Percentiles rank a stretch among this genome's conserved stretches.
These are phyloP conservation scores for Caenorhabditis sinica DNA, from an alignment of 2,888 invertebrate genomes.

Conservation along the genomic window DNA sequence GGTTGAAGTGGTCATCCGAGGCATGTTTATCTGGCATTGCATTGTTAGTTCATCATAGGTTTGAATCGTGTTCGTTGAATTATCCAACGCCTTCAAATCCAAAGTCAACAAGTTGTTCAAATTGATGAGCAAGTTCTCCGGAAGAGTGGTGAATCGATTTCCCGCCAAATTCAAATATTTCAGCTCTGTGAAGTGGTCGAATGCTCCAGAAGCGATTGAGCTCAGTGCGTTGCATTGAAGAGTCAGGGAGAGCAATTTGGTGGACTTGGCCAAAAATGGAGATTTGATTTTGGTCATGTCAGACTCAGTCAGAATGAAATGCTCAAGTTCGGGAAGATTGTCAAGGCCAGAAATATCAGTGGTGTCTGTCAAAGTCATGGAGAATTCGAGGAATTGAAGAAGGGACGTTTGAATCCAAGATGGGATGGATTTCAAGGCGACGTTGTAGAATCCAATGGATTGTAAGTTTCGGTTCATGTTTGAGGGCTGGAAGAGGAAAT, in stretches of 20 bases:
- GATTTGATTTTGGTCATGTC: conserved; percentile 31
- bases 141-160: conserved; percentile 45
- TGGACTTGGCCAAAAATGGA: conserved; percentile 35
- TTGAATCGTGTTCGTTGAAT: neutral
- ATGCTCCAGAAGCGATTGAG: conserved; percentile 47
- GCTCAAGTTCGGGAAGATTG: conserved; percentile 43
- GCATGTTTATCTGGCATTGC: conserved; percentile 18
- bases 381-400: conserved; percentile 58
- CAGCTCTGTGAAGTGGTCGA: conserved; percentile 48
- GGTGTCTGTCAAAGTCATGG: conserved; percentile 20
- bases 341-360: conserved; percentile 23
- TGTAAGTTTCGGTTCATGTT: conserved; percentile 33
- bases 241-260: conserved; percentile 46
- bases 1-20: neutral
- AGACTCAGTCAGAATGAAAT: conserved; percentile 53
- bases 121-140: conserved; percentile 30
- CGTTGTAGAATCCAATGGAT: conserved; percentile 49
- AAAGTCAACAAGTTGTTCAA: conserved; percentile 39
- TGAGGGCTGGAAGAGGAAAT: conserved; percentile 22
- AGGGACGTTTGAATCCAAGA: conserved; percentile 36
- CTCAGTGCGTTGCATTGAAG: conserved; percentile 53
- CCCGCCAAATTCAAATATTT: conserved; percentile 62
- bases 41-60: conserved; percentile 26
- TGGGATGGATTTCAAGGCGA: conserved; percentile 31
- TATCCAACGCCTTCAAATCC: conserved; percentile 50